Evolutionary conservation across 2,113 vertebrate species (phyloP).

Genomic region (Platysternon megacephalum): DNA sequence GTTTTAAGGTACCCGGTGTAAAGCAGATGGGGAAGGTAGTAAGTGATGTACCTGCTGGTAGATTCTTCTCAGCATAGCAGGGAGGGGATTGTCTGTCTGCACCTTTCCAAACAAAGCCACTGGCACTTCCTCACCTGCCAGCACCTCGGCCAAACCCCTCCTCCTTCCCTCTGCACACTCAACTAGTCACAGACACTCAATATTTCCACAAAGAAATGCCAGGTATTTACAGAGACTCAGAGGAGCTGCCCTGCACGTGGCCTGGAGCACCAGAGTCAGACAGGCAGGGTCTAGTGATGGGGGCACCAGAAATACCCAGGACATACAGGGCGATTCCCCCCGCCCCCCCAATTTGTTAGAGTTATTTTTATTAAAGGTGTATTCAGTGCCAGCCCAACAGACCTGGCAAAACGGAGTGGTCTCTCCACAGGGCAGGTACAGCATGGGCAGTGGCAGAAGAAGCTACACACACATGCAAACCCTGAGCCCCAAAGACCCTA

Average conservation of each 20-base stretch:
- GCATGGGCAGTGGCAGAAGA: not conserved
- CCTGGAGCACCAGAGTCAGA: not conserved
- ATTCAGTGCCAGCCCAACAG: not conserved
- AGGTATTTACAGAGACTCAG: not conserved
- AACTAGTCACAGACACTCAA: not conserved
- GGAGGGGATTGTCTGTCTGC: accelerated
- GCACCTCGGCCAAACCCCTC: not conserved
- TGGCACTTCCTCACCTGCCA: not conserved
- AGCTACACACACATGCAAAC: not conserved
- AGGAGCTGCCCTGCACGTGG: not conserved
- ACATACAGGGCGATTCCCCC: not conserved
- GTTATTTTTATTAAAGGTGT: slow-evolving; percentile 36
- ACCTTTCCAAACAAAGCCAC: not conserved
- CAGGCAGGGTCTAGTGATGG: not conserved
- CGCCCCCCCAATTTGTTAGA: not conserved
- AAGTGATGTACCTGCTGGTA: accelerated
- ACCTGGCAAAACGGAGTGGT: not conserved
- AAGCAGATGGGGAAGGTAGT: not conserved
- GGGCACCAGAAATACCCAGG: not conserved
- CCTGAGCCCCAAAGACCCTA: not conserved
- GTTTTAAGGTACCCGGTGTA: not conserved
- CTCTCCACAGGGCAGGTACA: not conserved
- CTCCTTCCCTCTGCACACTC: not conserved
- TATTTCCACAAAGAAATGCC: not conserved
- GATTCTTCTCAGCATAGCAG: not conserved